These are phyloP conservation scores for Gonatopus flavifemur DNA, from an alignment of 1,140 invertebrate genomes.

Conservation along the genomic window DNA sequence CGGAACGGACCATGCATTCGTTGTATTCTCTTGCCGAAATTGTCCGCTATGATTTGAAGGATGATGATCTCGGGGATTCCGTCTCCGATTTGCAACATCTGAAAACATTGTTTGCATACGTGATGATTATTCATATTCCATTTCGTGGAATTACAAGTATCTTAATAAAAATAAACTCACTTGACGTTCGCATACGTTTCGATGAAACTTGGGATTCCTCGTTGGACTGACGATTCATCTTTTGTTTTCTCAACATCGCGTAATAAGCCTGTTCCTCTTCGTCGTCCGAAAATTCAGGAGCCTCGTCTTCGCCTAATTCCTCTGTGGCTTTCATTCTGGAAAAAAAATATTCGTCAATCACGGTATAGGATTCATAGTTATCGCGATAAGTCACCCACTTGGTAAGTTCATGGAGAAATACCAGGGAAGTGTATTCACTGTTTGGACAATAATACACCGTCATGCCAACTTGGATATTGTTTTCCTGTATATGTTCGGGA, in stretches of 20 bases:
- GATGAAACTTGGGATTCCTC: constrained; percentile 5
- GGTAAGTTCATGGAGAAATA: constrained; percentile 72
- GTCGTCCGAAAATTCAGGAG: constrained; percentile 90
- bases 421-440: constrained; percentile 71
- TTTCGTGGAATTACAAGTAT: not conserved
- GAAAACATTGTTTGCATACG: not conserved
- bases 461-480: constrained; percentile 65
- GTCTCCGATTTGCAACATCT: not conserved
- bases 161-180: constrained; percentile 11
- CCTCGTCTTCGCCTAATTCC: constrained; percentile 85
- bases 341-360: constrained; percentile 25
- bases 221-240: constrained; percentile 13
- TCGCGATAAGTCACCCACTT: constrained; percentile 58
- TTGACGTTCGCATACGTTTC: constrained; percentile 27
- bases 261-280: constrained; percentile 71
- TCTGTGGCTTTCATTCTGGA: constrained; percentile 76
- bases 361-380: not conserved
- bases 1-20: too few species aligned
- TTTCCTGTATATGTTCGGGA: constrained; percentile 69
- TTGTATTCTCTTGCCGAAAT: too few species aligned
- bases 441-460: constrained; percentile 80
- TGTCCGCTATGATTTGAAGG: too few species aligned
- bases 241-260: constrained; percentile 36
- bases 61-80: too few species aligned
- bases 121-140: constrained; percentile 2